phyloP scores from a whole-genome alignment of 1,140 invertebrate species.

The Listronotus oregonensis region DNA sequence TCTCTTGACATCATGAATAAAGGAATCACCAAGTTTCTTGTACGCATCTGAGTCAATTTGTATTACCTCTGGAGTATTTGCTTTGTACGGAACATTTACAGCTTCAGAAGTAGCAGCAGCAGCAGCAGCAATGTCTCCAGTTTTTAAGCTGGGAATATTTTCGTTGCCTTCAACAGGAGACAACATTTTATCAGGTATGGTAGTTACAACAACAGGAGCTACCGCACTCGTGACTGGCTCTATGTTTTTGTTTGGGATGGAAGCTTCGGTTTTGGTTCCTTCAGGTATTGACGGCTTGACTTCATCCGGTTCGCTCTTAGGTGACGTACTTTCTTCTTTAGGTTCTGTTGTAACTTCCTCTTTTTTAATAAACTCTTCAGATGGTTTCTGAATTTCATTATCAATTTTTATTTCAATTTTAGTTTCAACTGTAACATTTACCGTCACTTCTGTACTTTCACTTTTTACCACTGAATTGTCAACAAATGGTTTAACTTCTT shows the following conservation, averaged over 20 bases:
- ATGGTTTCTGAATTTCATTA: slow-evolving; percentile 2
- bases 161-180: slow-evolving; percentile 62
- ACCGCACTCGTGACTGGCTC: slow-evolving; percentile 43
- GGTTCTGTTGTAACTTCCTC: slow-evolving; percentile 2
- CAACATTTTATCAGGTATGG: slow-evolving; percentile 42
- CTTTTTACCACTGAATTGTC: slow-evolving; percentile 21
- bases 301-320: slow-evolving; percentile 27
- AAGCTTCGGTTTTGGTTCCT: slow-evolving; percentile 30
- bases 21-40: slow-evolving; percentile 25
- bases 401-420: slow-evolving; percentile 23
- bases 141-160: slow-evolving; percentile 58
- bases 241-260: slow-evolving; percentile 36
- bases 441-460: slow-evolving; percentile 1
- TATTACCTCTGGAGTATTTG: slow-evolving; percentile 68
- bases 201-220: slow-evolving; percentile 35
- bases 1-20: slow-evolving; percentile 62
- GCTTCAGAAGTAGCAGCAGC: slow-evolving; percentile 24
- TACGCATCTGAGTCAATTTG: slow-evolving; percentile 59
- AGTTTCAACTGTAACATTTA: slow-evolving; percentile 18
- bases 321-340: slow-evolving; percentile 9
- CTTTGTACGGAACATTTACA: slow-evolving; percentile 59
- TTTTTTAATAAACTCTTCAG: background rate
- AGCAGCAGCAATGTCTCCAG: slow-evolving; percentile 15
- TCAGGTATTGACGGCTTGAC: slow-evolving; percentile 28
- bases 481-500: slow-evolving; percentile 18